Percentiles rank a stretch among this genome's conserved stretches.
These are phyloP conservation scores for Lepidonotus clava DNA, from an alignment of 2,888 invertebrate genomes.

Conservation along the genomic window DNA sequence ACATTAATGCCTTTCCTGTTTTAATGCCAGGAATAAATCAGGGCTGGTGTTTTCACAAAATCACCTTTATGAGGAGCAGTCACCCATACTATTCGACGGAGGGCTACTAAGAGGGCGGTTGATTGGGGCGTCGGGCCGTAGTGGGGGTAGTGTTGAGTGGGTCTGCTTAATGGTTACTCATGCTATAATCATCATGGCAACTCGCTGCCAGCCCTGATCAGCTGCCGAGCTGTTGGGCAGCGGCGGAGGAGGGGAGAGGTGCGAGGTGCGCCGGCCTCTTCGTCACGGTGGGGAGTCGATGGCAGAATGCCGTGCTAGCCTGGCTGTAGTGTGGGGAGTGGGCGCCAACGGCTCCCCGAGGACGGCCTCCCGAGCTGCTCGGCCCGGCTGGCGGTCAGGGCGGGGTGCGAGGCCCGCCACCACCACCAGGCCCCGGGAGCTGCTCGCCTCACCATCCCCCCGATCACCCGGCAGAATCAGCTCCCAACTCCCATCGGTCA, in stretches of 20 bases:
- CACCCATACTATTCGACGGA: conserved; percentile 38
- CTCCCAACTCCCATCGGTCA: conserved; percentile 34
- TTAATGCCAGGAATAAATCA: conserved; percentile 27
- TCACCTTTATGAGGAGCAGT: conserved; percentile 20
- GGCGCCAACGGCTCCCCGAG: conserved; percentile 39
- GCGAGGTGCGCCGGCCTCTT: conserved; percentile 3
- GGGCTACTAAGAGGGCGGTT: background rate
- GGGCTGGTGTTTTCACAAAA: conserved; percentile 39
- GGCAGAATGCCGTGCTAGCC: conserved; percentile 50
- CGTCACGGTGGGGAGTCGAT: conserved; percentile 32
- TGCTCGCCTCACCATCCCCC: background rate
- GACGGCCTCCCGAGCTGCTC: background rate
- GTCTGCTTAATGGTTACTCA: conserved; percentile 36
- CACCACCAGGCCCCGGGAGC: conserved; percentile 24
- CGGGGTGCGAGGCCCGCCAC: background rate
- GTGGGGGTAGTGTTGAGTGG: conserved; percentile 20
- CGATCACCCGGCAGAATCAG: conserved; percentile 16
- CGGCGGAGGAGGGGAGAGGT: conserved; percentile 19
- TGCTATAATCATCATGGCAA: conserved; percentile 36
- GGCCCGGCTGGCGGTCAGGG: background rate
- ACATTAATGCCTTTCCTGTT: conserved; percentile 46
- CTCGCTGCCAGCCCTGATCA: conserved; percentile 31
- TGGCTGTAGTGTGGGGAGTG: conserved; percentile 26
- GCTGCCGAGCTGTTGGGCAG: conserved; percentile 28
- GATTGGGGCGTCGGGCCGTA: background rate